Evolutionary conservation across 2,888 invertebrate species (phyloP).

Genomic region (Notodonta ziczac): DNA sequence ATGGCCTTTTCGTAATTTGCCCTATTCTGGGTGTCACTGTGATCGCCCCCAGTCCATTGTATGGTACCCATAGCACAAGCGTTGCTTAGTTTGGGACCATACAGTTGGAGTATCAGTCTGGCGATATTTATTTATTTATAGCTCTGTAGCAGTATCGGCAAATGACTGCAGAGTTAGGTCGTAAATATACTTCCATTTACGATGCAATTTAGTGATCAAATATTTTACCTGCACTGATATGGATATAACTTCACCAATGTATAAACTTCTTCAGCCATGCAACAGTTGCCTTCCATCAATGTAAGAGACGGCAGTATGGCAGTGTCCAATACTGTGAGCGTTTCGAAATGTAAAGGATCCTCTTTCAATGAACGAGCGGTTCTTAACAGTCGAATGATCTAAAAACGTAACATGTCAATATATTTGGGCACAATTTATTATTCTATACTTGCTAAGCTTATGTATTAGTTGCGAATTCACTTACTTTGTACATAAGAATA

Average conservation of each 20-base stretch:
- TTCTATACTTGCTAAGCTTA: not conserved
- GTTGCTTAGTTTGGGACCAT: too few species aligned
- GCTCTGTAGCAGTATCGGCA: too few species aligned
- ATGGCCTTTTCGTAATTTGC: too few species aligned
- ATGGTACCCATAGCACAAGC: too few species aligned
- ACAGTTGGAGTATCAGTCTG: too few species aligned
- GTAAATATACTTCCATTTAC: too few species aligned
- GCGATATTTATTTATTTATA: too few species aligned
- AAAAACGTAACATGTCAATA: slow-evolving; percentile 15
- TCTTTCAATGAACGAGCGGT: slow-evolving; percentile 64
- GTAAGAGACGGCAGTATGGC: slow-evolving; percentile 96
- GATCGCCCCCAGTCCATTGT: too few species aligned
- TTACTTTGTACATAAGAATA: slow-evolving; percentile 93
- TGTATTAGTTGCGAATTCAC: slow-evolving; percentile 21
- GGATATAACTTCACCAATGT: slow-evolving; percentile 93
- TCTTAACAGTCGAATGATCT: slow-evolving; percentile 77
- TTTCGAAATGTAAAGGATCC: slow-evolving; percentile 90
- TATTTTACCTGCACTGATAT: slow-evolving; percentile 90
- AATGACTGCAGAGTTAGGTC: too few species aligned
- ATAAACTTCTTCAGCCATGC: slow-evolving; percentile 98
- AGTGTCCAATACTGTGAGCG: slow-evolving; percentile 93
- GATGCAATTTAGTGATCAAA: not conserved
- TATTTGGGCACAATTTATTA: not conserved
- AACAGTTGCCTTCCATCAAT: slow-evolving; percentile 96
- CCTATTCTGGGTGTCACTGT: too few species aligned